A percentile compares a stretch with the other conserved stretches of the same genome.
Conservation (phyloP, 2,888 invertebrate species). For the Noctua janthina region DNA sequence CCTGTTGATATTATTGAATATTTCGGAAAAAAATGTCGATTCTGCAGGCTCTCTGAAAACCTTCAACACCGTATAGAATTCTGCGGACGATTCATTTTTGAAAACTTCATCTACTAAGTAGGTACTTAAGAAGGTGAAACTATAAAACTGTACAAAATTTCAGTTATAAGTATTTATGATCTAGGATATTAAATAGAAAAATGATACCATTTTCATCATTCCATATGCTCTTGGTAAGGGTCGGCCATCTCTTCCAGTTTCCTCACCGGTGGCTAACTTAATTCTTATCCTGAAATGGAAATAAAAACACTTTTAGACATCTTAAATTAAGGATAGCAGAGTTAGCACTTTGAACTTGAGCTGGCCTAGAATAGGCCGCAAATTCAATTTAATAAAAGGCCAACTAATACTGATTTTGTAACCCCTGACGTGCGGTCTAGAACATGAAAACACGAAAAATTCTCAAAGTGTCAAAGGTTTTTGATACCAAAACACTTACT, state of each 20-base stretch:
- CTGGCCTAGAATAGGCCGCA: neutral
- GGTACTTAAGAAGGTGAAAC: neutral
- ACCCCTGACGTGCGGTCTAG: neutral
- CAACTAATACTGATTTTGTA: neutral
- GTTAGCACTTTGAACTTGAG: neutral
- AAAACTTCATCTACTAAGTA: neutral
- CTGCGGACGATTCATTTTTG: neutral
- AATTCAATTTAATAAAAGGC: neutral
- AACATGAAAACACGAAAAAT: neutral
- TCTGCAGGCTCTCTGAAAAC: neutral
- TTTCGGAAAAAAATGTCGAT: no score
- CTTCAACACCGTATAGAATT: neutral
- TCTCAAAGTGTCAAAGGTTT: neutral
- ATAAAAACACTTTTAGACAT: neutral
- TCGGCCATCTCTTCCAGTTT: constrained; percentile 31
- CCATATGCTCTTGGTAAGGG: constrained; percentile 48
- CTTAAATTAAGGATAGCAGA: neutral
- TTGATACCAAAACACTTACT: constrained; percentile 19
- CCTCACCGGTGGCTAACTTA: constrained; percentile 37
- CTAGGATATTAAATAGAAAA: neutral
- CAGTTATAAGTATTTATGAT: neutral
- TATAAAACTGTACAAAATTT: neutral
- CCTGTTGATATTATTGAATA: neutral
- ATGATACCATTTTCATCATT: constrained; percentile 52
- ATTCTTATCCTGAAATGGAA: constrained; percentile 47